These are phyloP conservation scores for Lepidurus arcticus DNA, from an alignment of 1,140 invertebrate genomes.

Conservation along the genomic window DNA sequence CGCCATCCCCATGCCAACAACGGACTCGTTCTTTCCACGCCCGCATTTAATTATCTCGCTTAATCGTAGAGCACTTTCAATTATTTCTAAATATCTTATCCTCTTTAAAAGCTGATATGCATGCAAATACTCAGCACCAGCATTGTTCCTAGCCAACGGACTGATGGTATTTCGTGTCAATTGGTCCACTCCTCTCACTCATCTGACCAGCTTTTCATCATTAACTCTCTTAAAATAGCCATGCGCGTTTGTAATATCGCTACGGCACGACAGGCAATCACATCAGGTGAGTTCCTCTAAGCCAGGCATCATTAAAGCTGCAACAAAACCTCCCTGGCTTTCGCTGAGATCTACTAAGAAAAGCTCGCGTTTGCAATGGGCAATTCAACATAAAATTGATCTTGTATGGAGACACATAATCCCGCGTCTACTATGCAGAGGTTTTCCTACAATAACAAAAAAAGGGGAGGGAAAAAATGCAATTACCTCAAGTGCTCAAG, in stretches of 20 bases:
- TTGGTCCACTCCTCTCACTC: too few species aligned
- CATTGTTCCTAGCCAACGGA: too few species aligned
- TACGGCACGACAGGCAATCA: neutral
- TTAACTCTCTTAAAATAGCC: neutral
- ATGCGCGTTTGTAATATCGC: neutral
- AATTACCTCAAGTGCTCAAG: constrained; percentile 9
- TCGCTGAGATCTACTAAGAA: neutral
- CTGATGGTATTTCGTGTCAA: too few species aligned
- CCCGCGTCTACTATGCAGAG: neutral
- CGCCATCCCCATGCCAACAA: neutral
- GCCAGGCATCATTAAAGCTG: neutral
- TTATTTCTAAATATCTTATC: too few species aligned
- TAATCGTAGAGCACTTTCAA: neutral
- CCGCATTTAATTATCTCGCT: neutral
- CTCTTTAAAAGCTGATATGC: too few species aligned
- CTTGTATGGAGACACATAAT: neutral
- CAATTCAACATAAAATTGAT: constrained; percentile 12
- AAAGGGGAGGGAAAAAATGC: neutral
- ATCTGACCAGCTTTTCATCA: too few species aligned
- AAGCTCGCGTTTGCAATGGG: neutral
- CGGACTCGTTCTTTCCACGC: neutral
- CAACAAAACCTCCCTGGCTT: neutral
- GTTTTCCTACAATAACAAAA: neutral
- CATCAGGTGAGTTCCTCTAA: neutral
- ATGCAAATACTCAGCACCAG: too few species aligned